Conservation (phyloP, 2,113 vertebrate species). For the Pseudois nayaur region DNA sequence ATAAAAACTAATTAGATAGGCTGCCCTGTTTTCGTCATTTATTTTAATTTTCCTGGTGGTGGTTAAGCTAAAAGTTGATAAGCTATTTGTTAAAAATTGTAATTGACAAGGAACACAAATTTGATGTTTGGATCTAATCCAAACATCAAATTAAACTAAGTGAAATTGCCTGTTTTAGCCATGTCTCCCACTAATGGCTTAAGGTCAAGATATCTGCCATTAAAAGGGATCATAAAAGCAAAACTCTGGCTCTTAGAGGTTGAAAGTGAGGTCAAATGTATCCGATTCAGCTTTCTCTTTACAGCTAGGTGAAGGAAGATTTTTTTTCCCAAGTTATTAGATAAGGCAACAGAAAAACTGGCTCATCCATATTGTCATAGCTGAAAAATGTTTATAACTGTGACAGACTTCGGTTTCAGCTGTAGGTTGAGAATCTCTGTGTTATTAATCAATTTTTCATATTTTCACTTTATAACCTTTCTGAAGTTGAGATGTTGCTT, state of each 20-base stretch:
- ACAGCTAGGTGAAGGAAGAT: neutral
- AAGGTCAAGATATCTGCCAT: neutral
- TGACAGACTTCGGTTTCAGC: neutral
- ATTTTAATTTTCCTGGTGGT: neutral
- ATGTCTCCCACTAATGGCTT: neutral
- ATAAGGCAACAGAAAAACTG: neutral
- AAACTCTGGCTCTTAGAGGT: neutral
- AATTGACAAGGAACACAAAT: neutral
- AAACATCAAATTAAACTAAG: neutral
- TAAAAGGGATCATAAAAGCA: conserved; percentile 2
- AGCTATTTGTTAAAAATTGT: neutral
- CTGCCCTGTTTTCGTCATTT: neutral
- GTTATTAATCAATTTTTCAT: neutral
- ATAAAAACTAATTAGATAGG: neutral
- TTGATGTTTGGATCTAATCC: neutral
- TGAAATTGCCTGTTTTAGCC: neutral
- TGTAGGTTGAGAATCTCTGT: neutral
- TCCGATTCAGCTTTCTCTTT: conserved; percentile 3
- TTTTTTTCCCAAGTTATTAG: neutral
- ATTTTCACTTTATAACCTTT: neutral
- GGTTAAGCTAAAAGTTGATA: neutral
- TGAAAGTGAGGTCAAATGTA: neutral
- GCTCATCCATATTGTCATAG: neutral
- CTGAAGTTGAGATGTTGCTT: neutral
- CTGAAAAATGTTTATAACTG: neutral